phyloP scores from a whole-genome alignment of 2,797 vertebrate genomes.

The Chlorospingus flavigularis region DNA sequence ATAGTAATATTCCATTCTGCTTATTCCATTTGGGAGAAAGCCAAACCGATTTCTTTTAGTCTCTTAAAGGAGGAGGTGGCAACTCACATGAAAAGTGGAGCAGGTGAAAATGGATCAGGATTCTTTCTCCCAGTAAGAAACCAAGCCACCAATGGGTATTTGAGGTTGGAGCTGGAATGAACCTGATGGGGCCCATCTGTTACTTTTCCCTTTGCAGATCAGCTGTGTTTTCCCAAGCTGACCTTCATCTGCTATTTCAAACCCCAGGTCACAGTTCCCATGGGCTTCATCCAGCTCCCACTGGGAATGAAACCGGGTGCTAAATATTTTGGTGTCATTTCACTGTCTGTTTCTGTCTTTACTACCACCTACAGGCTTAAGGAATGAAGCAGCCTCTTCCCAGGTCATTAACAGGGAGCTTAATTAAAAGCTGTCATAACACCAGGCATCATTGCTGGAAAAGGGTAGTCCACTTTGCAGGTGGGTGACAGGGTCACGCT shows the following conservation, averaged over 20 bases:
- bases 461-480: background rate
- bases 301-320: background rate
- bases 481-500: background rate
- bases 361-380: slow-evolving; percentile 51
- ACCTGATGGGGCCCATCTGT: slow-evolving; percentile 8
- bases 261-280: slow-evolving; percentile 12
- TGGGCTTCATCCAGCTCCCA: background rate
- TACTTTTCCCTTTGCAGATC: slow-evolving; percentile 37
- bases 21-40: background rate
- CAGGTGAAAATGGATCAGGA: slow-evolving; percentile 26
- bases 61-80: background rate
- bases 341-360: slow-evolving; percentile 24
- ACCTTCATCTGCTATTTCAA: slow-evolving; percentile 51
- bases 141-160: background rate
- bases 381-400: slow-evolving; percentile 42
- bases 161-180: slow-evolving; percentile 13
- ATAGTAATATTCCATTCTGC: background rate
- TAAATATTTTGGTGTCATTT: slow-evolving; percentile 58
- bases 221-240: slow-evolving; percentile 56
- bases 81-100: background rate
- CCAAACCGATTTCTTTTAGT: background rate
- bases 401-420: slow-evolving; percentile 45
- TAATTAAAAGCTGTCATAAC: slow-evolving; percentile 63
- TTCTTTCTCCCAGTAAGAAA: background rate
- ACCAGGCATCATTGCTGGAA: background rate